A percentile compares a stretch with the other conserved stretches of the same genome.
Evolutionary conservation across 2,888 invertebrate genomes (phyloP).

Genomic region (Oxycera nigricornis): DNA sequence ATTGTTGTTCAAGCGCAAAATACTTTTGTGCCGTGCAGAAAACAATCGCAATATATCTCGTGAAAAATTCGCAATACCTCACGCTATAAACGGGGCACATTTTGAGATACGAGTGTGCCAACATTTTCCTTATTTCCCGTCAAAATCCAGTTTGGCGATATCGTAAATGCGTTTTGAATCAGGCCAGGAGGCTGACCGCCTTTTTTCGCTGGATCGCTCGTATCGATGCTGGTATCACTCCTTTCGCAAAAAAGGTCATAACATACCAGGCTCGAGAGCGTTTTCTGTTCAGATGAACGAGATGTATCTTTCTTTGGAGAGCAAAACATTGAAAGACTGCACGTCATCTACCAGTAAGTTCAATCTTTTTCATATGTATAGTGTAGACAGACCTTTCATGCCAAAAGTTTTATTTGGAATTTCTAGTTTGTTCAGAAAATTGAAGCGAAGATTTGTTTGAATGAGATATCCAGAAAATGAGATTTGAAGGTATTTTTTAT

Average conservation of each 20-base stretch:
- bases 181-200: conserved; percentile 39
- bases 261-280: not conserved
- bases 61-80: not conserved
- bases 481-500: no score
- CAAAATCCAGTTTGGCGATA: conserved; percentile 35
- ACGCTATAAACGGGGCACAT: no score
- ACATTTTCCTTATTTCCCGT: not conserved
- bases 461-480: no score
- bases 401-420: no score
- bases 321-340: conserved; percentile 16
- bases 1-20: conserved; percentile 25
- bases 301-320: conserved; percentile 26
- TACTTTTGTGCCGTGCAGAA: not conserved
- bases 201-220: conserved; percentile 20
- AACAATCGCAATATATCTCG: not conserved
- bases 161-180: conserved; percentile 27
- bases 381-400: conserved; percentile 16
- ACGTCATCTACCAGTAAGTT: not conserved
- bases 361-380: conserved; percentile 15
- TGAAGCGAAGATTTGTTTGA: no score
- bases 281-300: not conserved
- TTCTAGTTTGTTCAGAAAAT: no score
- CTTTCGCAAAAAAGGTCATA: conserved; percentile 4
- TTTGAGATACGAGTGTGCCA: no score
- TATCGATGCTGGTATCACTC: conserved; percentile 24